These are phyloP conservation scores for Uria lomvia DNA, from an alignment of 2,113 vertebrate species.

Conservation along the genomic window DNA sequence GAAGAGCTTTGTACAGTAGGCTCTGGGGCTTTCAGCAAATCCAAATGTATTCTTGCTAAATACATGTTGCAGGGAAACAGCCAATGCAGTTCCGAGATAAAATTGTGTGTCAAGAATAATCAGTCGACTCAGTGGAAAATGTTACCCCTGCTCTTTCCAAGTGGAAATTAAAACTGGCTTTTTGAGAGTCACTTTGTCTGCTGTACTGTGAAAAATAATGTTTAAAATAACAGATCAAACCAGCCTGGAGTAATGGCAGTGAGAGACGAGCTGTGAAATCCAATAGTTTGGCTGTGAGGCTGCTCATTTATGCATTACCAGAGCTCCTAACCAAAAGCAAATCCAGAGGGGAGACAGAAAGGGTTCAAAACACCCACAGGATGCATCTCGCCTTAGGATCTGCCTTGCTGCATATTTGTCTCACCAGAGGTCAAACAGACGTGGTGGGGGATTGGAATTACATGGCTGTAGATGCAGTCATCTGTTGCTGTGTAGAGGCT, in stretches of 20 bases:
- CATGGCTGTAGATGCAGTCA: background rate
- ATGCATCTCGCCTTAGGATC: background rate
- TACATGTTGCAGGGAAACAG: conserved; percentile 42
- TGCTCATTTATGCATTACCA: conserved; percentile 50
- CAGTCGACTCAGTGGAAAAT: conserved; percentile 74
- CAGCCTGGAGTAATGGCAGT: conserved; percentile 55
- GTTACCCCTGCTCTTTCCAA: conserved; percentile 74
- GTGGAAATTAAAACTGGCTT: conserved; percentile 74
- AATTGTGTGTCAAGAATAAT: conserved; percentile 67
- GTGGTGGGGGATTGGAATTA: background rate
- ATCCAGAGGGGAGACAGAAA: conserved; percentile 20
- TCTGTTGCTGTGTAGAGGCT: background rate
- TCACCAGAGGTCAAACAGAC: background rate
- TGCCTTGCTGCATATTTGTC: background rate
- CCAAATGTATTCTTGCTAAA: conserved; percentile 40
- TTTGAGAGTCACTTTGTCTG: conserved; percentile 74
- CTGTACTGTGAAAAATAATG: conserved; percentile 65
- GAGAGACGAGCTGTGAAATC: conserved; percentile 62
- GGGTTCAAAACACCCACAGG: background rate
- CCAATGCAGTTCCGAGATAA: conserved; percentile 65
- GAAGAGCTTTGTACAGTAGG: background rate
- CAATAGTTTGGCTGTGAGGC: conserved; percentile 51
- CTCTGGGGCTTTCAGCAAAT: conserved; percentile 20
- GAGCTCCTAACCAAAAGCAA: conserved; percentile 51
- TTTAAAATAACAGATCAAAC: conserved; percentile 73